Base-by-base conservation (phyloP, 2,888 invertebrate genomes). In the Epirrhoe tristata region DNA sequence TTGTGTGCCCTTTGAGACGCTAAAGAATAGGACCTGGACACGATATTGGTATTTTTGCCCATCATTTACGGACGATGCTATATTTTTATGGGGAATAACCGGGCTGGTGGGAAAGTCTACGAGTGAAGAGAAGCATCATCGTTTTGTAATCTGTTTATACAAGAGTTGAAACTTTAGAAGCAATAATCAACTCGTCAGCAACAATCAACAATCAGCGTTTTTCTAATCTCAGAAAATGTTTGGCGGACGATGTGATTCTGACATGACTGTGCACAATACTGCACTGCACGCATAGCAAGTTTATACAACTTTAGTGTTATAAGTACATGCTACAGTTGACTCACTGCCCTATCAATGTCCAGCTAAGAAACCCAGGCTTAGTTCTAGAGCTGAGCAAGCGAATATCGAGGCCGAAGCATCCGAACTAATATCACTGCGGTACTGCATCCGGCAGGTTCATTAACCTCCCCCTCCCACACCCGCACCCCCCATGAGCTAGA, bases 371-470 rank as follows among this genome's bases (percentile, higher is more conserved):
- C 32, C 43, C n/a, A 57, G 12, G 31, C 58, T 51, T 59, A 51
- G 58, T 55, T 39, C 24, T 58, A 69, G 66, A 62, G 53, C 63
- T 62, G 63, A 65, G 52, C 43, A 48, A 55, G 68, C 50, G 69
- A 59, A 66, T 71, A 67, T 63, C 50, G 58, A 34, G 52, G 48
- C 51, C 54, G 48, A 17, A 53, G 39, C 61, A 63, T 56, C 82
- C 83, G 82, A 86, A 85, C 87, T 87, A 90, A 89, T 90, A 91
- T 88, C 85, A 86, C 86, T 84, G 83, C 81, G 80, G 80, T 80
- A 79, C 81, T 85, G 87, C 86, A 87, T 88, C 89, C 85, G 76
- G 80, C 75, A 83, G 85, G 89, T 90, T 91, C 90, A 90, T 91
- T 90, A 88, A 86, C 87, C 89, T 81, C 74, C 66, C 75, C 74